phyloP scores from a whole-genome alignment of 2,113 vertebrate genomes.

The Seriola dumerili region DNA sequence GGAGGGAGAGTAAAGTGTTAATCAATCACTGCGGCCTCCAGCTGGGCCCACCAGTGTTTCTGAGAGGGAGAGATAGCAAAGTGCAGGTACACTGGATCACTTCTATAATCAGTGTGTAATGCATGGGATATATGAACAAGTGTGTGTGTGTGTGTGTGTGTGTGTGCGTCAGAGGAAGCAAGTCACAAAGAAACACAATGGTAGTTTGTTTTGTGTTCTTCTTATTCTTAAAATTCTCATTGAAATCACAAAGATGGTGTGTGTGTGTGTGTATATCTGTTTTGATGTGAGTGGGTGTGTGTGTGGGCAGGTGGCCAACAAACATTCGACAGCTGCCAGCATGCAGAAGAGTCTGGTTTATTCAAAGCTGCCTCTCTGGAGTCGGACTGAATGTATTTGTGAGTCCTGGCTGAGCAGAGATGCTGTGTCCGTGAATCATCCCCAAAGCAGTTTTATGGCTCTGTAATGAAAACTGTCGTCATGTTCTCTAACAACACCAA shows the following conservation, averaged over 20 bases:
- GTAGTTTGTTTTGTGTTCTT: neutral
- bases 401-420: constrained; percentile 9
- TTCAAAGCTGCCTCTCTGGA: neutral
- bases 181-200: neutral
- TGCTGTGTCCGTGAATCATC: constrained; percentile 29
- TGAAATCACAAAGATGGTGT: neutral
- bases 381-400: neutral
- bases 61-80: no score
- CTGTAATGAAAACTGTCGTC: constrained; percentile 36
- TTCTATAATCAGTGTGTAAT: neutral
- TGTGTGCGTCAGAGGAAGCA: neutral
- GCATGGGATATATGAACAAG: neutral
- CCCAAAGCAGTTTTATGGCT: constrained; percentile 22
- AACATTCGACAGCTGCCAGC: constrained; percentile 1
- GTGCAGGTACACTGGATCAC: neutral
- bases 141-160: neutral
- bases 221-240: neutral
- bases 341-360: neutral
- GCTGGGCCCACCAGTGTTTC: no score
- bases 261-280: neutral
- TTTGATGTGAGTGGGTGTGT: neutral
- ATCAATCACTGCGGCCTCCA: no score
- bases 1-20: neutral
- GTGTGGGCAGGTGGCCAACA: constrained; percentile 16
- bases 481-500: constrained; percentile 19